phyloP scores from a whole-genome alignment of 2,888 invertebrate species.

The Hyposoter didymator region DNA sequence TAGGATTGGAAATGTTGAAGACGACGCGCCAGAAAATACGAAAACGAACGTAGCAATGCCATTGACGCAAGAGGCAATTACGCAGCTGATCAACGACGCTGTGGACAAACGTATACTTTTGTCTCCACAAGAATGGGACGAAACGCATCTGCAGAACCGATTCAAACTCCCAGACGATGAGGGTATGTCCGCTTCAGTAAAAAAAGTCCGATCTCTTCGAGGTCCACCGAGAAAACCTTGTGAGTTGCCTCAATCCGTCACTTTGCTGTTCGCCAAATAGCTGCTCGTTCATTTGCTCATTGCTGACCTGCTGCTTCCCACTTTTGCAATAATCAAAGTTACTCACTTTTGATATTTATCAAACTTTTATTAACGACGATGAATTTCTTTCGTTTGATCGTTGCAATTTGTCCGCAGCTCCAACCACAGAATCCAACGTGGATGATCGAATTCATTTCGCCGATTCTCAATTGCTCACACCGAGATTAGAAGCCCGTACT shows the following conservation, averaged over 20 bases:
- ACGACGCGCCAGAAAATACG: background rate
- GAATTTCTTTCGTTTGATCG: background rate
- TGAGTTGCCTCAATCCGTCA: conserved; percentile 17
- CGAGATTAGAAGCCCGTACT: background rate
- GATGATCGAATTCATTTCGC: conserved; percentile 75
- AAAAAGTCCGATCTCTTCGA: conserved; percentile 31
- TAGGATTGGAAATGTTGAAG: background rate
- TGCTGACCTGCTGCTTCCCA: background rate
- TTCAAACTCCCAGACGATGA: conserved; percentile 8
- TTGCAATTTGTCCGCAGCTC: conserved; percentile 6
- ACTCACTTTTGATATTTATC: background rate
- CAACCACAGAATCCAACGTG: background rate
- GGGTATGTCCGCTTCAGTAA: conserved; percentile 21
- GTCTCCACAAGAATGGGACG: conserved; percentile 43
- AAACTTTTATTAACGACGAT: background rate
- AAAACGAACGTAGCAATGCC: background rate
- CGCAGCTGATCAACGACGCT: conserved; percentile 37
- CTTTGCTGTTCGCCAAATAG: background rate
- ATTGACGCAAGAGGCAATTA: conserved; percentile 26
- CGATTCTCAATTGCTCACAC: conserved; percentile 48
- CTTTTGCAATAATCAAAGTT: background rate
- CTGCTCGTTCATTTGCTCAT: background rate
- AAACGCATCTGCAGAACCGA: background rate
- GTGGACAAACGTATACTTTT: conserved; percentile 32
- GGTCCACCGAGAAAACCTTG: background rate